Evolutionary conservation across 2,888 invertebrate genomes (phyloP), one percentile per base, ranked within the genome.

Genomic region (Pristionchus arcanus): DNA sequence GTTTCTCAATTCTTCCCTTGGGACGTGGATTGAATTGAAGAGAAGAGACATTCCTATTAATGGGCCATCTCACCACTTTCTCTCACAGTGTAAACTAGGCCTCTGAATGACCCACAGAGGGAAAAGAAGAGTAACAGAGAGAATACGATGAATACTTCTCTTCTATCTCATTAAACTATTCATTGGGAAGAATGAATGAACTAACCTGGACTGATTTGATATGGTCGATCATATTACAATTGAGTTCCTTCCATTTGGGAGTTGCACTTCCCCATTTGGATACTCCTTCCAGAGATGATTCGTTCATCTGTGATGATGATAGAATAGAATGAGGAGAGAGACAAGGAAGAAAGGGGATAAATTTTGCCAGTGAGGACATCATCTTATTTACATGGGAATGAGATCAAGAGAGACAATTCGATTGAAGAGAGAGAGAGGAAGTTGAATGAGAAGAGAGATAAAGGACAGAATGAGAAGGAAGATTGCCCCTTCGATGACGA

Each of bases 371-470:
- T 15, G 68, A 68, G 13, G 31, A 13, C 25, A 25, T 77, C 42
- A 77, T 77, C 42, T 21, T 9, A 77, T 77, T 25, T n/a, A 1
- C 49, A 4, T 84, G 13, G 31, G 13, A 59, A n/a, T 85, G 34
- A 49, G 42, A 55, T 85, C 34, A 49, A 59, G n/a, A 21, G 59
- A 55, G 55, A 34, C 28, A 85, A 63, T 55, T 28, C 21, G 53
- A 59, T 49, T 53, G 53, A 55, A 59, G 9, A 90, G 25, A 90
- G 84, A n/a, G n/a, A n/a, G 49, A 86, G 86, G 89, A 63, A 89
- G 68, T 34, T 55, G 87, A 86, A 19, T 74, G 89, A 90, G 59
- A 89, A 68, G 59, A 81, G 74, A 77, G 85, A 77, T 83, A 89
- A 55, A 87, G 85, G 83, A 63, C 59, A 77, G 86, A 63, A 71